Conservation (phyloP, 1,140 invertebrate species). For the Lordiphosa collinella region DNA sequence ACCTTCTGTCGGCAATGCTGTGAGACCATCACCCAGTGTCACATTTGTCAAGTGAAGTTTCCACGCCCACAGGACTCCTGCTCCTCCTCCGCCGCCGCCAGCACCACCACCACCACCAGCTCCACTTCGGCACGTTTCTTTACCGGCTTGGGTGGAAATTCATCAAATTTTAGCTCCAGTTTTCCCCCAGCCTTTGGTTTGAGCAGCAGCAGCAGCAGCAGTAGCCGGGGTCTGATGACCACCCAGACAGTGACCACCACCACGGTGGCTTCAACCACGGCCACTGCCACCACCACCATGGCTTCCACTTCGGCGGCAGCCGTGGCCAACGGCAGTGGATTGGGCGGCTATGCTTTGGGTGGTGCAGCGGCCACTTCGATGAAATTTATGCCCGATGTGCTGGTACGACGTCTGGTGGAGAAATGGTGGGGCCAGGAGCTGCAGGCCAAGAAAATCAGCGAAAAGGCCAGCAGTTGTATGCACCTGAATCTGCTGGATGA, state of each 20-base stretch:
- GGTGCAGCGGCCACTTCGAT: conserved; percentile 29
- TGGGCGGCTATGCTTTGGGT: conserved; percentile 30
- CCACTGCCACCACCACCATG: conserved; percentile 75
- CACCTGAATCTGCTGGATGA: conserved; percentile 82
- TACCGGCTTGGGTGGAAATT: conserved; percentile 7
- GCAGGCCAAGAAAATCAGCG: conserved; percentile 83
- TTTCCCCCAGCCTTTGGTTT: conserved; percentile 1
- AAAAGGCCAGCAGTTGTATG: conserved; percentile 84
- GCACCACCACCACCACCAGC: conserved; percentile 27
- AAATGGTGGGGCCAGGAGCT: conserved; percentile 86
- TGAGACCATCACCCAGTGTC: conserved; percentile 72
- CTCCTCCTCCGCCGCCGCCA: conserved; percentile 16
- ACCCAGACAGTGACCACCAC: conserved; percentile 62
- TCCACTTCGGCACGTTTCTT: conserved; percentile 12
- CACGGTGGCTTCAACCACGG: conserved; percentile 69
- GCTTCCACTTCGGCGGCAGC: conserved; percentile 50
- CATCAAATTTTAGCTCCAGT: conserved; percentile 3
- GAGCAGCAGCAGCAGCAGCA: no score
- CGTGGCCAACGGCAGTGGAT: conserved; percentile 7
- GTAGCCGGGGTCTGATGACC: no score
- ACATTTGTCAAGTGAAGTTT: conserved; percentile 68
- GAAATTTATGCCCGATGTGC: conserved; percentile 84
- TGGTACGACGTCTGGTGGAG: conserved; percentile 84
- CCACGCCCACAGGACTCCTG: conserved; percentile 42
- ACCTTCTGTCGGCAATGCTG: conserved; percentile 85